Conservation (phyloP, 2,113 vertebrate species). For the Otis tarda region DNA sequence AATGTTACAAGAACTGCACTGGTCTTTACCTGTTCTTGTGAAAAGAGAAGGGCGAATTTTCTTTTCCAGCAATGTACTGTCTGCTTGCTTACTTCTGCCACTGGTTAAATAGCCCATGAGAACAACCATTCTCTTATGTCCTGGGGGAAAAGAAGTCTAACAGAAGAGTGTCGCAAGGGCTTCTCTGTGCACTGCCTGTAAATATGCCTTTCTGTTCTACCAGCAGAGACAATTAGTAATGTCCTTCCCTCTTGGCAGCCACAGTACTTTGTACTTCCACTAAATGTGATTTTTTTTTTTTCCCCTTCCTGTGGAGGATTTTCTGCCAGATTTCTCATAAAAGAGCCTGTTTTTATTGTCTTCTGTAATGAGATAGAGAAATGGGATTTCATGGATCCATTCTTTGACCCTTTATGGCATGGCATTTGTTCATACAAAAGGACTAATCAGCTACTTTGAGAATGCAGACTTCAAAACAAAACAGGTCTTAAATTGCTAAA, state of each 20-base stretch:
- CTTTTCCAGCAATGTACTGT: not conserved
- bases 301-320: not conserved
- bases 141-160: not conserved
- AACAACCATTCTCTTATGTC: not conserved
- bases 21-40: not conserved
- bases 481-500: not conserved
- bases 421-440: not conserved
- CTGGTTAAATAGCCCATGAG: not conserved
- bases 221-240: not conserved
- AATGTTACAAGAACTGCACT: not conserved
- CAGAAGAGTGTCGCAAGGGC: not conserved
- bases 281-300: not conserved
- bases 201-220: not conserved
- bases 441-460: not conserved
- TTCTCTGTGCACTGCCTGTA: not conserved
- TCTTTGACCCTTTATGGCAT: not conserved
- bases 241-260: not conserved
- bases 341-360: not conserved
- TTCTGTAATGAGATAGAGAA: not conserved
- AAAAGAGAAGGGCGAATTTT: not conserved
- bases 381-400: constrained; percentile 14
- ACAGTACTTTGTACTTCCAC: not conserved
- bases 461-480: constrained; percentile 13
- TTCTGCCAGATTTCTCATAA: constrained; percentile 12
- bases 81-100: not conserved